Conservation (phyloP, 1,140 invertebrate genomes). For the Aradophagus sp. region DNA sequence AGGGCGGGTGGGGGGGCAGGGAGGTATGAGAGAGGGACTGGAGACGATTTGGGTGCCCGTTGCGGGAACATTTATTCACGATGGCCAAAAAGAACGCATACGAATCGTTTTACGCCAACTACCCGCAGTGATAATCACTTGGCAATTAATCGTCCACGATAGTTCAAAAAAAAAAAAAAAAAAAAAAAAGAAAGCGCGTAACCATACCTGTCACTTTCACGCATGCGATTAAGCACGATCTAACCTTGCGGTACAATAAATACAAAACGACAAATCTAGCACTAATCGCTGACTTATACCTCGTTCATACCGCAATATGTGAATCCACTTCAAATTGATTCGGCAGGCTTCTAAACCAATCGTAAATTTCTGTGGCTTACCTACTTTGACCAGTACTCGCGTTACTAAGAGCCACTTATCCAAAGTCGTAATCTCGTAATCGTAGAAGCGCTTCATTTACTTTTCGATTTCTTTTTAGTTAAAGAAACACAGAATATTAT, state of each 20-base stretch:
- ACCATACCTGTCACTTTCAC: conserved; percentile 22
- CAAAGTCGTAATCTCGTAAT: neutral
- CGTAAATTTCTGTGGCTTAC: conserved; percentile 62
- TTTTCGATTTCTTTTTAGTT: no score
- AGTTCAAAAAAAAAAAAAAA: no score
- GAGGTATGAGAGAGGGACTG: no score
- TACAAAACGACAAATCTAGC: neutral
- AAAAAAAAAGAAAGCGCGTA: conserved; percentile 5
- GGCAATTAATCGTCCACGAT: conserved; percentile 27
- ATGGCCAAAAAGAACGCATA: conserved; percentile 12
- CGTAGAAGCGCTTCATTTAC: neutral
- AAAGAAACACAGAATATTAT: no score
- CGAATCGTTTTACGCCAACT: conserved; percentile 18
- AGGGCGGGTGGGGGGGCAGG: no score
- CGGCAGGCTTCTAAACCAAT: conserved; percentile 59
- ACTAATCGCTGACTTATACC: conserved; percentile 42
- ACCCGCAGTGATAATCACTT: conserved; percentile 26
- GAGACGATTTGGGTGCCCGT: no score
- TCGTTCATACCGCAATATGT: conserved; percentile 35
- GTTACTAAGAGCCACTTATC: neutral
- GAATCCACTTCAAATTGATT: conserved; percentile 56
- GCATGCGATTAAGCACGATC: conserved; percentile 8
- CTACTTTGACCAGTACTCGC: conserved; percentile 21
- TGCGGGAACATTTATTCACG: no score
- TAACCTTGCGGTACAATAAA: conserved; percentile 1